phyloP scores from a whole-genome alignment of 1,140 invertebrate species.

The Oreohelix idahoensis region DNA sequence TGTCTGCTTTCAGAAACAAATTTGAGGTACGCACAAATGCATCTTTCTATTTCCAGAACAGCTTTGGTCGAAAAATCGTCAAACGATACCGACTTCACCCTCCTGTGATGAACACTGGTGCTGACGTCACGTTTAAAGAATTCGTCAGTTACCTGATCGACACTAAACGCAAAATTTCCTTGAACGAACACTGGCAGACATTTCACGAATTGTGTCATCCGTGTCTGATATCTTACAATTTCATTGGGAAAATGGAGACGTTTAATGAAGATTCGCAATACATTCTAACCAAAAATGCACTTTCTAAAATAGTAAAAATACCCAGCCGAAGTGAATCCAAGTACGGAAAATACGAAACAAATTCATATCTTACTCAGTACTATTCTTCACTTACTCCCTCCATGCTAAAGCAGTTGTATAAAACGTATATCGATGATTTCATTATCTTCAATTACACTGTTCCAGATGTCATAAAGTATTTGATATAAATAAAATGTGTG shows the following conservation, averaged over 20 bases:
- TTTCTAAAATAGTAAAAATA: conserved; percentile 4
- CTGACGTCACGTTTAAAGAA: conserved; percentile 1
- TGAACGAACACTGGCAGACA: conserved; percentile 47
- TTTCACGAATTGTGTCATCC: conserved; percentile 37
- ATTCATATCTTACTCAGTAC: conserved; percentile 3
- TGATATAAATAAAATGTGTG: neutral
- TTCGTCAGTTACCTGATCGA: conserved; percentile 36
- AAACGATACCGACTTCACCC: neutral
- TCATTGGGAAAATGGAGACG: conserved; percentile 34
- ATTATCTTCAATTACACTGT: conserved; percentile 21
- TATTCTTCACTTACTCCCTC: neutral
- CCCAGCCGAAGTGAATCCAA: conserved; percentile 26
- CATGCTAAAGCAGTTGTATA: neutral
- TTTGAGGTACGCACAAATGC: conserved; percentile 79
- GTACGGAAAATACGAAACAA: neutral
- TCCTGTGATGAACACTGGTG: neutral
- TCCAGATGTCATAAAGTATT: conserved; percentile 15
- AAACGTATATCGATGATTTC: conserved; percentile 6
- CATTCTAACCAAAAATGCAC: neutral
- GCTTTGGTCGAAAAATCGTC: conserved; percentile 86
- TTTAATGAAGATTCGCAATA: conserved; percentile 14
- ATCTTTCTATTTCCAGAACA: conserved; percentile 80
- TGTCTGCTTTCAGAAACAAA: conserved; percentile 93
- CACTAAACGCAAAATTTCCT: neutral
- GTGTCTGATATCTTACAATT: conserved; percentile 39